Base-by-base conservation (phyloP, 2,888 invertebrate genomes). In the Tuberolachnus salignus region DNA sequence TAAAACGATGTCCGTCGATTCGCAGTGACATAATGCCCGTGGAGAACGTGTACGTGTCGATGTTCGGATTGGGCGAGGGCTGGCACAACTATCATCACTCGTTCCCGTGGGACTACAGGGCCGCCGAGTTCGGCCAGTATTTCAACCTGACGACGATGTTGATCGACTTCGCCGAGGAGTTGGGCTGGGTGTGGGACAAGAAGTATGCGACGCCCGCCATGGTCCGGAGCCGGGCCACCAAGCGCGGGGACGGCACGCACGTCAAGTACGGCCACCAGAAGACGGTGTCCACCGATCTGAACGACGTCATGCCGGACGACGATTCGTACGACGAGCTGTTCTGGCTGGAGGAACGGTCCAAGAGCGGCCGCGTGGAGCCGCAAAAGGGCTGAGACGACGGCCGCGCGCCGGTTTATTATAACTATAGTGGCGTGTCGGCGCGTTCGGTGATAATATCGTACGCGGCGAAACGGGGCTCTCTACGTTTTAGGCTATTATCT, bases 231-330 rank as follows among this genome's bases (percentile, higher is more conserved):
- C 87, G 94, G 63, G 89, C 90, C 0, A 84, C 71, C 3, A 82
- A 82, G 82, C 92, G 92, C 0, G 94, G 94, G 0, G 92, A 93
- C 82, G 92, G 92, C 0, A 85, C 88, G 1, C 90, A 90, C 83
- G 85, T 86, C 11, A 71, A 81, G 23, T 82, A 80, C 61, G 81
- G 74, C 11, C 19, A 44, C 8, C 14, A 16, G 61, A 59, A 42
- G 89, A 89, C 84, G 89, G 89, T 88, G 89, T 0, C 11, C 42
- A 44, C 11, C 1, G 89, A 89, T n/a, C n/a, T n/a, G n/a, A n/a
- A n/a, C 61, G 21, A 16, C 19, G 83, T 84, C 59, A 46, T 55
- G 16, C 55, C 4, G n/a, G 80, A 75, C 13, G 80, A 80, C 34
- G 67, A 69, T 2, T 19, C 66, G 13, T 71, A 71, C 71, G 80